Evolutionary conservation across 2,888 invertebrate species (phyloP), one percentile per base, ranked within the genome.

Genomic region (Vanessa cardui): DNA sequence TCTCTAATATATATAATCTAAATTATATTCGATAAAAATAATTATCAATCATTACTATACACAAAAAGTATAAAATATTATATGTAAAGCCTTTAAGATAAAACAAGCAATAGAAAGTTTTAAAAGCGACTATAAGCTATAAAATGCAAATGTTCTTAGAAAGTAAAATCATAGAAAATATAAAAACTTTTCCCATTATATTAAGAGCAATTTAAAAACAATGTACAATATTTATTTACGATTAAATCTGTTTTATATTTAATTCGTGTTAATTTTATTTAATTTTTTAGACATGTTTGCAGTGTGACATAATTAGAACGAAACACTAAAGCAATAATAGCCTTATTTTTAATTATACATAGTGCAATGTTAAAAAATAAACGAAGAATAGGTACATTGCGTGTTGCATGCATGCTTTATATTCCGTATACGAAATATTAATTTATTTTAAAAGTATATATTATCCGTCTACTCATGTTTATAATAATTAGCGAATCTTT

Each of bases 101-200:
- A 31, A 31, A 26, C 26, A 54, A 26, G 12, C 9, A 56, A 12
- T 33, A 56, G 56, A 56, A 56, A 56, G 56, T 56, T 56, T 33
- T 4, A 39, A 56, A 56, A 56, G 18, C 18, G 8, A 56, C 56
- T 16, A 56, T 56, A 39, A 56, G 56, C 26, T 56, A 12, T 56
- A 9, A 54, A n/a, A 39, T 56, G 33, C 5, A 56, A 56, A 56
- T 56, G 15, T 21, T 52, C 52, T 52, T 52, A 39, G 56, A 56
- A 56, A 56, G 56, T 56, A 39, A 39, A 56, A 56, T 56, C 18
- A 56, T 56, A 56, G 56, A 56, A 39, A 52, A 56, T 56, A 26
- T n/a, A 18, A 39, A 56, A 18, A n/a, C 18, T 39, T 18, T 33
- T 18, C 26, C 39, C 16, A 18, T 26, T 5, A 18, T 18, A 56